Evolutionary conservation across 92 coral and sea anemone species (phyloP), one percentile per base, ranked within the genome.

Genomic region (Actinostola sp.): DNA sequence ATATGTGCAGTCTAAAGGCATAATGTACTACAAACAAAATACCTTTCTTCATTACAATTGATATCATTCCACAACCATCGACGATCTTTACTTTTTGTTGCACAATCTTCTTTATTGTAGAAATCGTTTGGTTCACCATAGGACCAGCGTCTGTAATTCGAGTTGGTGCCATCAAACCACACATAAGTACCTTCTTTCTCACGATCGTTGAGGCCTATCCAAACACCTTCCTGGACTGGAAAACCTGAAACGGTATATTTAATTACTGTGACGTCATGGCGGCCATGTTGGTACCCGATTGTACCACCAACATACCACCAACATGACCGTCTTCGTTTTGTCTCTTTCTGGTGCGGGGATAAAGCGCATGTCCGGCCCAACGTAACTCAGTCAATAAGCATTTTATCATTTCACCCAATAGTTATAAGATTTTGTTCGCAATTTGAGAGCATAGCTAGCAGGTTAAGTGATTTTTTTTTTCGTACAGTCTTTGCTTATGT

Each of bases 151-250:
- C 28, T 20, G 25, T 53, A 53, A 15, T 28, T 2, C 28, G 60
- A 53, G 31, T 53, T 53, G 32, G 30, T 20, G 8, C 60, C 60
- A 53, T 53, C 60, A 25, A 53, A 53, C 60, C 60, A 53, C 5
- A 53, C 60, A 53, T 21, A 53, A 2, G 3, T 9, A 6, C 60
- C 60, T 20, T 53, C 60, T 20, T 53, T 28, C 4, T 20, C 9
- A 8, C 20, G 30, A 20, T 53, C 60, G 20, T 53, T 53, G 31
- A 9, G 29, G 25, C 60, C 60, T 9, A 53, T 53, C 28, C 28
- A 53, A 4, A 17, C 21, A 17, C 3, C 5, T 23, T 8, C 16
- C 54, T 8, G n/a, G n/a, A n/a, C 12, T 48, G 13, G 13, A 9
- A 48, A 4, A 4, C 54, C 54, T 48, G 54, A 9, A 48, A 48